phyloP scores from a whole-genome alignment of 2,113 vertebrate species.

The Apodemus speciosus region DNA sequence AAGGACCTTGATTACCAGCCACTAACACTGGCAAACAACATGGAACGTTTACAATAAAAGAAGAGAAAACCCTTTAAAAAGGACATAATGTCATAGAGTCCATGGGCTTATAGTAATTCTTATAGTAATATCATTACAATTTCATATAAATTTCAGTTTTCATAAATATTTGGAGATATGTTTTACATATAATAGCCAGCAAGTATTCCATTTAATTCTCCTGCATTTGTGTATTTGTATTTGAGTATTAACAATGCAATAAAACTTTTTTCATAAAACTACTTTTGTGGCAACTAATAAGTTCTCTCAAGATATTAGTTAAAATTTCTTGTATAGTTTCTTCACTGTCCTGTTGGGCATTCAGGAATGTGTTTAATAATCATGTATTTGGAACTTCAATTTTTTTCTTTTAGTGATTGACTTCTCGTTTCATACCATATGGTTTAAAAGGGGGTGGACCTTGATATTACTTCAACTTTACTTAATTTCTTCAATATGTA shows the following conservation, averaged over 20 bases:
- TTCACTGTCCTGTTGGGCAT: background rate
- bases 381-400: background rate
- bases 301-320: background rate
- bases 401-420: background rate
- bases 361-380: background rate
- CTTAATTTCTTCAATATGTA: background rate
- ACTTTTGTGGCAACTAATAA: background rate
- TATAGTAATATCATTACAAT: background rate
- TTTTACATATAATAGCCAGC: background rate
- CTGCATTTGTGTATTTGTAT: background rate
- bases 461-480: background rate
- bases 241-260: background rate
- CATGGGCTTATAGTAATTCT: background rate
- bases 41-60: slow-evolving; percentile 10
- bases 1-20: background rate
- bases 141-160: background rate
- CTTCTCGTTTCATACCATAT: background rate
- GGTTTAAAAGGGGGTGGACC: background rate
- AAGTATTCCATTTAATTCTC: background rate
- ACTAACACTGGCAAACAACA: slow-evolving; percentile 4
- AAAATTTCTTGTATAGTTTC: background rate
- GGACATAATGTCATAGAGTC: too few species aligned
- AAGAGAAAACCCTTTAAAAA: background rate
- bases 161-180: background rate
- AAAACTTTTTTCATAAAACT: background rate